phyloP scores from a whole-genome alignment of 2,797 vertebrate species.

The Carapus acus region DNA sequence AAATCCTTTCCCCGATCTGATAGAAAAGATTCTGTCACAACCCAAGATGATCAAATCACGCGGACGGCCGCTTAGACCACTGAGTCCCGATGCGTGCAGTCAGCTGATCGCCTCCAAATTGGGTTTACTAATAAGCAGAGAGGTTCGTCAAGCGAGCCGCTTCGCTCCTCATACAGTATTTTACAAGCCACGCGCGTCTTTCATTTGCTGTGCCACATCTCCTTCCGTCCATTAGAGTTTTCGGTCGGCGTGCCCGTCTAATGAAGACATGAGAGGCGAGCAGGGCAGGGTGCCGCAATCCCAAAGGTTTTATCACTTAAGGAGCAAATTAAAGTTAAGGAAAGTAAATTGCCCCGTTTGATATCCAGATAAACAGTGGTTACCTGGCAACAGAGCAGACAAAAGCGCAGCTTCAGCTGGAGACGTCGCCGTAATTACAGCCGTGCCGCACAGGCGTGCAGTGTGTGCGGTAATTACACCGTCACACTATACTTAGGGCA shows the following conservation, averaged over 20 bases:
- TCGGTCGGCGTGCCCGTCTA: neutral
- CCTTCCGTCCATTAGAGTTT: too few species aligned
- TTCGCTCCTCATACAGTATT: too few species aligned
- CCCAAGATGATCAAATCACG: too few species aligned
- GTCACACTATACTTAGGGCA: slow-evolving; percentile 69
- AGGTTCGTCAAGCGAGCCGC: too few species aligned
- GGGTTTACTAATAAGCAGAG: too few species aligned
- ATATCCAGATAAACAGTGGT: slow-evolving; percentile 46
- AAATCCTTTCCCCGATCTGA: too few species aligned
- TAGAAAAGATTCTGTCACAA: too few species aligned
- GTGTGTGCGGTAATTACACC: slow-evolving; percentile 64
- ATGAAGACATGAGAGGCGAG: slow-evolving; percentile 12
- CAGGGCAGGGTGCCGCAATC: slow-evolving; percentile 26
- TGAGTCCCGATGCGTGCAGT: too few species aligned
- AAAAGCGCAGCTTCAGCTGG: slow-evolving; percentile 48
- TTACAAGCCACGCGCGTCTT: too few species aligned
- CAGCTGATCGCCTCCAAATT: too few species aligned
- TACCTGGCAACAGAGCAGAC: slow-evolving; percentile 56
- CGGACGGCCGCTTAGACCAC: too few species aligned
- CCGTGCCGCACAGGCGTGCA: slow-evolving; percentile 42
- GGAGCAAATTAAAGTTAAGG: slow-evolving; percentile 53
- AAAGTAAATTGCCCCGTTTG: slow-evolving; percentile 43
- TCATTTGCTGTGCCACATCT: too few species aligned
- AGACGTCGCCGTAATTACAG: slow-evolving; percentile 54
- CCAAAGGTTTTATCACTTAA: slow-evolving; percentile 41